phyloP scores from a whole-genome alignment of 2,888 invertebrate genomes.

The Dyspetes luteomarginatus region DNA sequence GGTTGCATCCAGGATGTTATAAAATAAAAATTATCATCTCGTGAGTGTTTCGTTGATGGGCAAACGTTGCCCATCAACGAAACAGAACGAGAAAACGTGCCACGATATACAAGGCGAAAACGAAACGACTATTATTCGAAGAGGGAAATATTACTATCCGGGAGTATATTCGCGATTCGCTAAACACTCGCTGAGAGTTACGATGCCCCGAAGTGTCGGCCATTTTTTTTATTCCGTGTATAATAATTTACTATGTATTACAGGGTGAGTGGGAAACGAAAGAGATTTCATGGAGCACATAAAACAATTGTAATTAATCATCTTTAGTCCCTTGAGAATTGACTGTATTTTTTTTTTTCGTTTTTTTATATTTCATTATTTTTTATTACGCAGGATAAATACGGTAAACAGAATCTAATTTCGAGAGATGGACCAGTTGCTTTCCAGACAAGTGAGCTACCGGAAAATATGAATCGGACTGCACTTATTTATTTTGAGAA shows the following conservation, averaged over 20 bases:
- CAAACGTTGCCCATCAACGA: conserved; percentile 22
- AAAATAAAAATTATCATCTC: conserved; percentile 41
- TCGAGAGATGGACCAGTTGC: too few species aligned
- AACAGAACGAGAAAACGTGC: conserved; percentile 21
- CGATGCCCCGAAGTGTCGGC: conserved; percentile 43
- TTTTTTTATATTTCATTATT: too few species aligned
- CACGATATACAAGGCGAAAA: conserved; percentile 30
- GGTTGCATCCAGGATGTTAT: conserved; percentile 28
- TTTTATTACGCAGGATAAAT: too few species aligned
- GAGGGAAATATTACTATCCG: conserved; percentile 67
- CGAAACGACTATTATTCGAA: conserved; percentile 62
- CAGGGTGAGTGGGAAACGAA: conserved; percentile 4
- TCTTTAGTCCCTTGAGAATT: conserved; percentile 9
- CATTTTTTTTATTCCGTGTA: conserved; percentile 16
- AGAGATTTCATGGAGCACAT: neutral
- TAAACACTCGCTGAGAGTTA: conserved; percentile 29
- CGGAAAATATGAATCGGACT: too few species aligned
- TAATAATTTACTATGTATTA: conserved; percentile 38
- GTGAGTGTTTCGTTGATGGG: conserved; percentile 34
- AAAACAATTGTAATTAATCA: conserved; percentile 18
- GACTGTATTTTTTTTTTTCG: too few species aligned
- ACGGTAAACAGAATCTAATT: too few species aligned
- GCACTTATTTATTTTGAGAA: too few species aligned
- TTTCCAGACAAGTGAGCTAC: too few species aligned
- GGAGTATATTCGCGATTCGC: conserved; percentile 64